phyloP scores from a whole-genome alignment of 2,888 invertebrate species.

The Xestia c-nigrum region DNA sequence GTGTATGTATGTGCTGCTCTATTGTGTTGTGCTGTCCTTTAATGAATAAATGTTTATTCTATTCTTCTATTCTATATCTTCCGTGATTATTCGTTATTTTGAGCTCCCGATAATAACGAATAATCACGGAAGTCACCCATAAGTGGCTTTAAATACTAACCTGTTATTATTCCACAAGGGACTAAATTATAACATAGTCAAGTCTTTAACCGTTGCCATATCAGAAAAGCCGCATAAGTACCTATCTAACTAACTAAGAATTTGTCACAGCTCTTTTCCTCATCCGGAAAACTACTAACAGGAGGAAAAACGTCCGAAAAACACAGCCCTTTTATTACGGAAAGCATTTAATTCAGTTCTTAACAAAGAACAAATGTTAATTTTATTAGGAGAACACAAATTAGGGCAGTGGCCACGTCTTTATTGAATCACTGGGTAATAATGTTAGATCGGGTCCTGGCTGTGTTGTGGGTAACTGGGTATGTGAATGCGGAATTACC shows the following conservation, averaged over 20 bases:
- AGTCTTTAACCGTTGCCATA: not conserved
- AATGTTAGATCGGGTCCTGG: conserved; percentile 36
- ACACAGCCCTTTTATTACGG: conserved; percentile 38
- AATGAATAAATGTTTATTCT: too few relatives aligned
- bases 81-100: too few relatives aligned
- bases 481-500: conserved; percentile 28
- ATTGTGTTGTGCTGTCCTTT: too few relatives aligned
- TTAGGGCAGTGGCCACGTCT: conserved; percentile 47
- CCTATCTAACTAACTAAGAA: not conserved
- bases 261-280: conserved; percentile 15
- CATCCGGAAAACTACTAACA: conserved; percentile 2
- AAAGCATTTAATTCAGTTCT: conserved; percentile 53
- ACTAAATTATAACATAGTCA: conserved; percentile 7
- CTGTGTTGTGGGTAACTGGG: too few relatives aligned
- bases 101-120: too few relatives aligned
- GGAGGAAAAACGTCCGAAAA: conserved; percentile 33
- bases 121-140: too few relatives aligned
- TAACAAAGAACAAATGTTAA: conserved; percentile 43
- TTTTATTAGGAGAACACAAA: conserved; percentile 38
- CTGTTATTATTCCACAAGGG: not conserved
- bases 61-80: too few relatives aligned
- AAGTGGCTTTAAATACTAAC: too few relatives aligned
- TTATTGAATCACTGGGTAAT: conserved; percentile 40
- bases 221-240: not conserved
- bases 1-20: too few relatives aligned